Conservation (phyloP, 1,140 invertebrate genomes). For the Phthorimaea operculella region DNA sequence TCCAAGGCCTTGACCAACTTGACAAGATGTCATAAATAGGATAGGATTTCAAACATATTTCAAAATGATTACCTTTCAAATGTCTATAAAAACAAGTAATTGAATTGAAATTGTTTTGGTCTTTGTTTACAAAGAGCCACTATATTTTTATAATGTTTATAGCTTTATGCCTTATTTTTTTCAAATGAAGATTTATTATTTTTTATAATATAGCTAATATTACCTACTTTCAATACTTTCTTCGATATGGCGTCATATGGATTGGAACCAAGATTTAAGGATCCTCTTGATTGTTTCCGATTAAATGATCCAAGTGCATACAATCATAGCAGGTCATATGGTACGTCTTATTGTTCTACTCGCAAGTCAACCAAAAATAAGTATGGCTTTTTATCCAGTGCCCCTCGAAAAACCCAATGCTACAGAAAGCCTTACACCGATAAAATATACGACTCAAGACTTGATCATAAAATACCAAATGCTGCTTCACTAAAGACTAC, state of each 20-base stretch:
- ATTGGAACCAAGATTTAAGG: neutral
- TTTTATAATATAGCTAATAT: neutral
- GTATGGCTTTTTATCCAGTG: slow-evolving; percentile 36
- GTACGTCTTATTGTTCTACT: neutral
- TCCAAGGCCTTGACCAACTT: too few species aligned
- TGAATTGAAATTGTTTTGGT: too few species aligned
- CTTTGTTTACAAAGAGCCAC: too few species aligned
- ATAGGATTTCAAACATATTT: too few species aligned
- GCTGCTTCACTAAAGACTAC: slow-evolving; percentile 35
- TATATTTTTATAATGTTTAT: too few species aligned
- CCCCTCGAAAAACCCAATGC: slow-evolving; percentile 21
- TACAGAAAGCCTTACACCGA: slow-evolving; percentile 37
- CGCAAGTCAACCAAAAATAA: neutral
- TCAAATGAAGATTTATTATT: too few species aligned
- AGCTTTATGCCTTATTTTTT: too few species aligned
- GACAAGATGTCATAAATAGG: too few species aligned
- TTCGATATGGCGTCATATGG: neutral
- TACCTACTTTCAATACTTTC: neutral
- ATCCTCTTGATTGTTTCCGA: neutral
- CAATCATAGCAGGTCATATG: neutral
- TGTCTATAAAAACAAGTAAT: too few species aligned
- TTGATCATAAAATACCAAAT: slow-evolving; percentile 31
- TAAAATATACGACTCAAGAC: slow-evolving; percentile 27
- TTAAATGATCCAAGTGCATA: neutral
- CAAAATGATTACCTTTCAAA: too few species aligned